Conservation (phyloP, 2,797 vertebrate genomes). For the Cyprinella venusta region DNA sequence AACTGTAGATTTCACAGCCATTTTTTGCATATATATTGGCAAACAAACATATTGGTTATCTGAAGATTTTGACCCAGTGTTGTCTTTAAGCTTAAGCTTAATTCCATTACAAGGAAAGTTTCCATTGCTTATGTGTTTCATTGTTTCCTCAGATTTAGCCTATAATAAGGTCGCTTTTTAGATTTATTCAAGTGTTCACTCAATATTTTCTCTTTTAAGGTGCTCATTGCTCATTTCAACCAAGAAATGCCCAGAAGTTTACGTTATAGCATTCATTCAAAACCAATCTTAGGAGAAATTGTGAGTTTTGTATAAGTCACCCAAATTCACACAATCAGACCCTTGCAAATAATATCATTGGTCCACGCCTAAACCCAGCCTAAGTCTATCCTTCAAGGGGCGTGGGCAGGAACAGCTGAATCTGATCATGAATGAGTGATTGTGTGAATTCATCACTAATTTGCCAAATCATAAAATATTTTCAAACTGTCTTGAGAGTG, state of each 20-base stretch:
- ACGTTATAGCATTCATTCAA: background rate
- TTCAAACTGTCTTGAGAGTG: background rate
- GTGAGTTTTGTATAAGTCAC: background rate
- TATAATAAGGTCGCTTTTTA: background rate
- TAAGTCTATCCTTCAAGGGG: no score
- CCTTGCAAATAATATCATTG: background rate
- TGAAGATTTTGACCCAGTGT: background rate
- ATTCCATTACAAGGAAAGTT: background rate
- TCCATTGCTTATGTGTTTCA: background rate
- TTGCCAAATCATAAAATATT: background rate
- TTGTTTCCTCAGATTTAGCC: background rate
- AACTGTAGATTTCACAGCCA: no score
- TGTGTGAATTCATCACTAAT: background rate
- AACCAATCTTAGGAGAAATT: background rate
- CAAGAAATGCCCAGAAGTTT: background rate
- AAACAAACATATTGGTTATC: background rate
- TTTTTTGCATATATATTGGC: no score
- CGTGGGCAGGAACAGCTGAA: background rate
- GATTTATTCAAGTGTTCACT: background rate
- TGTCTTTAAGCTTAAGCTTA: background rate
- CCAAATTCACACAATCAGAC: background rate
- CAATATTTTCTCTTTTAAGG: background rate
- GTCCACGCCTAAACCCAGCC: background rate
- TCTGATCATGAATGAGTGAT: background rate
- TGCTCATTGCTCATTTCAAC: background rate